Percentiles rank a stretch among this genome's conserved stretches.
Evolutionary conservation across 2,797 vertebrate species (phyloP).

Genomic region (Hirundo rustica): DNA sequence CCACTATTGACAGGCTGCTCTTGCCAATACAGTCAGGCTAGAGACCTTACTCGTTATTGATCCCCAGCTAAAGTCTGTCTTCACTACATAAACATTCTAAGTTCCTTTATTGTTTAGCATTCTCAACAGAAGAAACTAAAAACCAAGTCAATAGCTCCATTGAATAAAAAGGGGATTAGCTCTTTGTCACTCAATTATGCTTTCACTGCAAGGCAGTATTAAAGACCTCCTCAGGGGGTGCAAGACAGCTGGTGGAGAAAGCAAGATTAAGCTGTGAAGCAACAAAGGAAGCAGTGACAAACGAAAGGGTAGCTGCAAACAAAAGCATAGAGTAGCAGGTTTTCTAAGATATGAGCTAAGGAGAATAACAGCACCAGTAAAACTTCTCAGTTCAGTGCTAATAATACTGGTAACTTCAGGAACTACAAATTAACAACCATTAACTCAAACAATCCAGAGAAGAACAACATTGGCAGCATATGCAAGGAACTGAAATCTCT

Average conservation of each 20-base stretch:
- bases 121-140: background rate
- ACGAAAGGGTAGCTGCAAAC: background rate
- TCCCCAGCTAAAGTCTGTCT: background rate
- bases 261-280: constrained; percentile 2
- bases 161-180: background rate
- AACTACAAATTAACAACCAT: background rate
- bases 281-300: constrained; percentile 24
- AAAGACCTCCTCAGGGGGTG: background rate
- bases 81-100: background rate
- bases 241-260: background rate
- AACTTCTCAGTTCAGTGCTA: background rate
- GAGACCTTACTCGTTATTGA: background rate
- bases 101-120: background rate
- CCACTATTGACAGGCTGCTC: background rate
- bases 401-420: background rate
- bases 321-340: background rate
- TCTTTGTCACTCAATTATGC: background rate
- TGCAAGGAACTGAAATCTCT: background rate
- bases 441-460: background rate
- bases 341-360: background rate
- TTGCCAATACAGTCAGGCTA: background rate
- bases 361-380: background rate
- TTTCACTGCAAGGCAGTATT: background rate
- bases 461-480: background rate
- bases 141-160: background rate